These are phyloP conservation scores for Plebejus argus DNA, from an alignment of 2,888 invertebrate genomes.

Conservation along the genomic window DNA sequence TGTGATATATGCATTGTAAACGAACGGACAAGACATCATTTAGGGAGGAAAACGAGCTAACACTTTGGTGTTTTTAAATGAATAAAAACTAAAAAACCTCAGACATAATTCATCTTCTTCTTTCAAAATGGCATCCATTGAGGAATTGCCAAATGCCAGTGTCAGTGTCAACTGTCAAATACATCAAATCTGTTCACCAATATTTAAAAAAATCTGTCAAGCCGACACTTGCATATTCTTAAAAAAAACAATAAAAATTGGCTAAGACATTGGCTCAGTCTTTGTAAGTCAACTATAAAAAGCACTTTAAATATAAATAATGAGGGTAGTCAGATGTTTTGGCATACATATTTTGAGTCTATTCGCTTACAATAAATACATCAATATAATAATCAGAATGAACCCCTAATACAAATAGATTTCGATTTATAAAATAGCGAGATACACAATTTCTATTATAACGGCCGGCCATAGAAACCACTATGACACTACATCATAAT, in stretches of 20 bases:
- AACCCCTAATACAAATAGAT: slow-evolving; percentile 23
- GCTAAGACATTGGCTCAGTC: slow-evolving; percentile 16
- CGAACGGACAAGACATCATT: not conserved
- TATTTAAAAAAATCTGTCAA: not conserved
- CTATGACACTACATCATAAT: not conserved
- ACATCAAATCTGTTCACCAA: not conserved
- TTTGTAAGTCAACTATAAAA: not conserved
- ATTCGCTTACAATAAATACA: not conserved
- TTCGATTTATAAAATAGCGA: not conserved
- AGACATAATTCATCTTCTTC: not conserved
- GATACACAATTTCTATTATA: not conserved
- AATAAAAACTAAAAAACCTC: not conserved
- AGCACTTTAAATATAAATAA: not conserved
- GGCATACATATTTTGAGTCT: not conserved
- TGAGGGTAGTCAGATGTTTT: not conserved
- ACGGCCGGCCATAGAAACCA: not conserved
- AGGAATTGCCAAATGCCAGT: not conserved
- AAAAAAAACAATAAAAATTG: not conserved
- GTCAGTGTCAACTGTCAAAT: not conserved
- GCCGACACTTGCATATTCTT: not conserved
- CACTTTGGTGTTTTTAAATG: no score
- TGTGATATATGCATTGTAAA: slow-evolving; percentile 5
- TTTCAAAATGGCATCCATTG: not conserved
- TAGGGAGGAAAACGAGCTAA: not conserved
- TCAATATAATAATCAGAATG: slow-evolving; percentile 2